These are phyloP conservation scores for Opisthograptis luteolata DNA, from an alignment of 2,888 invertebrate genomes.

Conservation along the genomic window DNA sequence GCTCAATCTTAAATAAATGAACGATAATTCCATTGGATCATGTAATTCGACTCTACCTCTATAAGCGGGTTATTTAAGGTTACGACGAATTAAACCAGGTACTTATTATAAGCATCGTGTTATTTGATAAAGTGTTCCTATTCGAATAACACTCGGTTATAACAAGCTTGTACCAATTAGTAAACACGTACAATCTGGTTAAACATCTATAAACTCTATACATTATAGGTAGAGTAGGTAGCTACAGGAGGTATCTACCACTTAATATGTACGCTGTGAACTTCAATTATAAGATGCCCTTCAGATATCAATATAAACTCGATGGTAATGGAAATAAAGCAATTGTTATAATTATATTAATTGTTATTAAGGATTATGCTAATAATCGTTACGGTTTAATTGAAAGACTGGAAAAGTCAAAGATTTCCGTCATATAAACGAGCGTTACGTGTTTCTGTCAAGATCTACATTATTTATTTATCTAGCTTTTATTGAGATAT, in stretches of 20 bases:
- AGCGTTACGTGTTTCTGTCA: too few species aligned
- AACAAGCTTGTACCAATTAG: constrained; percentile 20
- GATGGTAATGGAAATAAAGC: constrained; percentile 19
- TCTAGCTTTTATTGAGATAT: too few species aligned
- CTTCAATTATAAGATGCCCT: constrained; percentile 21
- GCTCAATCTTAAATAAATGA: constrained; percentile 17
- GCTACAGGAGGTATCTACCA: too few species aligned
- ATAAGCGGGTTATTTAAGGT: constrained; percentile 19
- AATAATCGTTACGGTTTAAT: constrained; percentile 7
- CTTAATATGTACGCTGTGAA: background rate
- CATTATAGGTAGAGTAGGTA: too few species aligned
- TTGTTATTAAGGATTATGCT: background rate
- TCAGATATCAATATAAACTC: constrained; percentile 14
- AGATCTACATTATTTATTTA: too few species aligned
- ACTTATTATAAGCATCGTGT: constrained; percentile 12
- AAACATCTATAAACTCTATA: too few species aligned
- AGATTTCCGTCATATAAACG: background rate
- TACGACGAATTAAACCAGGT: constrained; percentile 7
- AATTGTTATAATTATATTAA: constrained; percentile 15
- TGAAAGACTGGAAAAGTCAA: background rate
- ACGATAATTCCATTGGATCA: constrained; percentile 21
- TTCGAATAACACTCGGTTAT: constrained; percentile 14
- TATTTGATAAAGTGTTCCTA: constrained; percentile 26
- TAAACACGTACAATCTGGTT: constrained; percentile 18
- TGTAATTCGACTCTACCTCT: constrained; percentile 13